Evolutionary conservation across 2,888 invertebrate genomes (phyloP).

Genomic region (Polia nebulosa): DNA sequence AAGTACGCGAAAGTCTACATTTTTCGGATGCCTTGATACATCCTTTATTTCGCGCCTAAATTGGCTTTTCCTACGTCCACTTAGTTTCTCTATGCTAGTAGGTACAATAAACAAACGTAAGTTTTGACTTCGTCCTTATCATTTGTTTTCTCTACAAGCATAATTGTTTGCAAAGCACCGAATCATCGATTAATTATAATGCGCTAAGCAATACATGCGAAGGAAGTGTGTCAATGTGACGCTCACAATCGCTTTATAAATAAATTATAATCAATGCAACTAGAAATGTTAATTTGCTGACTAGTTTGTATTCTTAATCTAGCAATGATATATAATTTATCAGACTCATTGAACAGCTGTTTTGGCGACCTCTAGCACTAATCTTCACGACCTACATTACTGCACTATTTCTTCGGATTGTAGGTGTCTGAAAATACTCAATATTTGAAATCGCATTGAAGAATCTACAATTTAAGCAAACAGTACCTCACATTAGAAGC

Average conservation of each 20-base stretch:
- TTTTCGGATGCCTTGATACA: background rate
- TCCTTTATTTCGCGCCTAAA: background rate
- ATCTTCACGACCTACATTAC: slow-evolving; percentile 25
- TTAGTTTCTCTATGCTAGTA: background rate
- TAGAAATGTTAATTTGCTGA: slow-evolving; percentile 1
- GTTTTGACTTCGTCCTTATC: slow-evolving; percentile 15
- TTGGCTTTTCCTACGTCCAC: background rate
- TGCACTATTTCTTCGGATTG: slow-evolving; percentile 7
- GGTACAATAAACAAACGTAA: background rate
- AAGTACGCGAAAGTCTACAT: background rate
- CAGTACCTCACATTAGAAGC: background rate
- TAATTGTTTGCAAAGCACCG: slow-evolving; percentile 5
- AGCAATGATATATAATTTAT: slow-evolving; percentile 22
- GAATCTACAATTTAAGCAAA: background rate
- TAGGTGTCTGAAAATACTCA: background rate
- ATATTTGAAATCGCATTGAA: background rate
- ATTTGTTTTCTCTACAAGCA: slow-evolving; percentile 22
- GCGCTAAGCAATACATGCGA: slow-evolving; percentile 21
- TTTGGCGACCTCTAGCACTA: slow-evolving; percentile 12
- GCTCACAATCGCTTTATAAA: slow-evolving; percentile 18
- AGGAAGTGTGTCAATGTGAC: slow-evolving; percentile 12
- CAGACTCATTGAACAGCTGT: slow-evolving; percentile 20
- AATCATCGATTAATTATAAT: slow-evolving; percentile 27
- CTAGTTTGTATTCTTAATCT: slow-evolving; percentile 12
- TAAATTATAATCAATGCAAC: slow-evolving; percentile 23